Conservation (phyloP, 2,888 invertebrate species). For the Dynastes hyllus region DNA sequence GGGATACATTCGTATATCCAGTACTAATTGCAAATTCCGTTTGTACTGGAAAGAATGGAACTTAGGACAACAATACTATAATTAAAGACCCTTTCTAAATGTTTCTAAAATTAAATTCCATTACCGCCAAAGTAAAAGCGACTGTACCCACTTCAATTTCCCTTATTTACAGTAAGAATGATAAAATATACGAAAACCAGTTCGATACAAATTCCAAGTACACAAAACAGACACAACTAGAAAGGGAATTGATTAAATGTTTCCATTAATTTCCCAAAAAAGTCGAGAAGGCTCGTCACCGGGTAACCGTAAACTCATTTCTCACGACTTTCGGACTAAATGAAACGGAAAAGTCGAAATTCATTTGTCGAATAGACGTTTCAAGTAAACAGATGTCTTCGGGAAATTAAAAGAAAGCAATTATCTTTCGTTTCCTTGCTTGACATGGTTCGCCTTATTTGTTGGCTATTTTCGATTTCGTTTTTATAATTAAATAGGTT, state of each 20-base stretch:
- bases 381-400: background rate
- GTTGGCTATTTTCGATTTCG: background rate
- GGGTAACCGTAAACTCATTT: background rate
- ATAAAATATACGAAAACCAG: background rate
- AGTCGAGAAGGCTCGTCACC: background rate
- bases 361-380: constrained; percentile 13
- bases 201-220: background rate
- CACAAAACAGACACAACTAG: background rate
- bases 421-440: constrained; percentile 7
- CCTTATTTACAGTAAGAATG: background rate
- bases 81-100: background rate
- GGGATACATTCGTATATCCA: no score
- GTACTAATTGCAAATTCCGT: no score
- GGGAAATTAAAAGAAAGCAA: constrained; percentile 27
- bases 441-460: constrained; percentile 3
- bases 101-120: constrained; percentile 5
- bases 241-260: constrained; percentile 28
- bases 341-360: constrained; percentile 17
- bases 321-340: background rate
- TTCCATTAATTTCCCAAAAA: constrained; percentile 4
- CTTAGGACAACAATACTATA: background rate
- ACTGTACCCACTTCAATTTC: no score
- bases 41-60: background rate
- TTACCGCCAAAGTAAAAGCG: background rate
- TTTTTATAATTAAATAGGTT: constrained; percentile 12